phyloP scores from a whole-genome alignment of 2,113 vertebrate species.

The Azemiops feae region DNA sequence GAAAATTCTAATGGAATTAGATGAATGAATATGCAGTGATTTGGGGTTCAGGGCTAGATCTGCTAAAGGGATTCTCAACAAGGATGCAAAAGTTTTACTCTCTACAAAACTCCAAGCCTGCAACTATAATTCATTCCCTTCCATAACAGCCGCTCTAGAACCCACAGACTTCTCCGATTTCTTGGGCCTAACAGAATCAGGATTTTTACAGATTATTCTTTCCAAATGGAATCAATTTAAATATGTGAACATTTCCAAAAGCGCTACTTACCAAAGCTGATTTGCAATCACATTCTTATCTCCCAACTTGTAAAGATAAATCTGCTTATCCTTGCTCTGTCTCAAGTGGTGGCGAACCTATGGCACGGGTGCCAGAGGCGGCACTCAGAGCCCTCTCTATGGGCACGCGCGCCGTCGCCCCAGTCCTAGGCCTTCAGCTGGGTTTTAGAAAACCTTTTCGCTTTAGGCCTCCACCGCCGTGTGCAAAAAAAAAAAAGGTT shows the following conservation, averaged over 20 bases:
- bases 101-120: background rate
- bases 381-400: too few species aligned
- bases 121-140: background rate
- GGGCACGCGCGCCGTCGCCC: too few species aligned
- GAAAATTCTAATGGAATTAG: background rate
- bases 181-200: background rate
- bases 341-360: too few species aligned
- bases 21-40: background rate
- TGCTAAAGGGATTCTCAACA: background rate
- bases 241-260: background rate
- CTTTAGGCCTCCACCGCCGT: too few species aligned
- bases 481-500: too few species aligned
- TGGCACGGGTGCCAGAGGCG: too few species aligned
- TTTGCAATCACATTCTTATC: background rate
- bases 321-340: background rate
- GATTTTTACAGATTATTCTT: background rate
- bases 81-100: background rate
- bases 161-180: background rate
- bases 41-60: background rate
- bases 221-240: background rate
- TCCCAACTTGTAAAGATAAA: background rate
- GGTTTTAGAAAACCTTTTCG: too few species aligned
- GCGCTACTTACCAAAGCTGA: background rate
- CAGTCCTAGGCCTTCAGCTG: too few species aligned
- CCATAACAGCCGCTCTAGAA: background rate